phyloP scores from a whole-genome alignment of 2,113 vertebrate species.

The Indri indri region DNA sequence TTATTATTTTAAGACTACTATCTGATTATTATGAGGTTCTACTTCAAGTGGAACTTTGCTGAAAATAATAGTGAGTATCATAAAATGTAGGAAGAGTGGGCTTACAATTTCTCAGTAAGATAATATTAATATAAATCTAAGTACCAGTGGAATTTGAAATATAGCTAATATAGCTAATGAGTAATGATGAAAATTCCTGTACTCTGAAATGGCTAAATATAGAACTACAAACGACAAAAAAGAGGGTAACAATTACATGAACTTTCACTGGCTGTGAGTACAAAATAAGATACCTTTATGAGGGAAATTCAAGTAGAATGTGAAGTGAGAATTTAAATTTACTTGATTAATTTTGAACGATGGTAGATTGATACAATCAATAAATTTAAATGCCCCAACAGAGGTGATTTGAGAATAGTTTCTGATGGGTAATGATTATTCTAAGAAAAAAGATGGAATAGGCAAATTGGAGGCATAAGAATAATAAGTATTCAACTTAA shows the following conservation, averaged over 20 bases:
- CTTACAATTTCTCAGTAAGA: neutral
- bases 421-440: neutral
- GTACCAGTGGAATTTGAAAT: neutral
- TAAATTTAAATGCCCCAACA: neutral
- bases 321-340: neutral
- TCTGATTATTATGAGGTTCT: neutral
- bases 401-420: neutral
- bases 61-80: neutral
- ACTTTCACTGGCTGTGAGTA: neutral
- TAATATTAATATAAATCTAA: neutral
- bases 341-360: slow-evolving; percentile 35
- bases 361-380: neutral
- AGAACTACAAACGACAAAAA: neutral
- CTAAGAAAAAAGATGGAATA: neutral
- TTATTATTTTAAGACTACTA: neutral
- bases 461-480: neutral
- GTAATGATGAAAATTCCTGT: neutral
- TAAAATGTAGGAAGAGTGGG: neutral
- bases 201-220: neutral
- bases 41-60: neutral
- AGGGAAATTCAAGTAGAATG: neutral
- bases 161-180: neutral
- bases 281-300: neutral
- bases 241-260: neutral
- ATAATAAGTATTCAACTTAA: neutral